phyloP scores from a whole-genome alignment of 2,113 vertebrate genomes.

The Mormoops blainvillei region DNA sequence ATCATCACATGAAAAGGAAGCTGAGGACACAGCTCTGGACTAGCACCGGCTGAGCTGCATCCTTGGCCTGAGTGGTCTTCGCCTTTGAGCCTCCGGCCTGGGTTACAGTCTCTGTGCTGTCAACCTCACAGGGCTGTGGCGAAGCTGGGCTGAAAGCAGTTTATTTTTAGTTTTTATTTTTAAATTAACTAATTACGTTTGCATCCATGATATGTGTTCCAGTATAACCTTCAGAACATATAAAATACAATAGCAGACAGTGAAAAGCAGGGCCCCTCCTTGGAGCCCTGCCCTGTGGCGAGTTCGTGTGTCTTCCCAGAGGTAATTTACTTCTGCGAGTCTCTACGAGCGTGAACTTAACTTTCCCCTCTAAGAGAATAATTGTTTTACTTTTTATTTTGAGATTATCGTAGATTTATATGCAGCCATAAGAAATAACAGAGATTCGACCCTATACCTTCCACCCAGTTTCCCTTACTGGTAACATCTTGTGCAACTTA shows the following conservation, averaged over 20 bases:
- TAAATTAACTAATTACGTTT: not conserved
- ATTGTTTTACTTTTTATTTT: not conserved
- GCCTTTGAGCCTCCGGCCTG: not conserved
- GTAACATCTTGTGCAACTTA: not conserved
- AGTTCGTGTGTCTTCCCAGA: not conserved
- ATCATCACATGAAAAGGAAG: not conserved
- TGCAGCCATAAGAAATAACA: not conserved
- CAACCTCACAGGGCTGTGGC: not conserved
- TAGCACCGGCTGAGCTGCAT: not conserved
- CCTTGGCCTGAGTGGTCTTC: not conserved
- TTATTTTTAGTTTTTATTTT: not conserved
- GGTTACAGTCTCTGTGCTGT: not conserved
- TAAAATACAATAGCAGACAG: not conserved
- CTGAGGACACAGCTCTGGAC: not conserved
- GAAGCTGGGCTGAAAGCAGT: not conserved
- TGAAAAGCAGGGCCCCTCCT: not conserved
- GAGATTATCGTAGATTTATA: not conserved
- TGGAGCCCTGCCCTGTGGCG: not conserved
- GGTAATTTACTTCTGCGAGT: fast-evolving
- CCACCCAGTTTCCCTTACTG: not conserved
- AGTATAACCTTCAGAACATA: not conserved
- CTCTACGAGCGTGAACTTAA: not conserved
- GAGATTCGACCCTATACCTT: not conserved
- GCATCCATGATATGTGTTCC: not conserved
- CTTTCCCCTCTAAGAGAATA: not conserved